phyloP scores from a whole-genome alignment of 2,113 vertebrate species.

The Dicrurus megarhynchus region DNA sequence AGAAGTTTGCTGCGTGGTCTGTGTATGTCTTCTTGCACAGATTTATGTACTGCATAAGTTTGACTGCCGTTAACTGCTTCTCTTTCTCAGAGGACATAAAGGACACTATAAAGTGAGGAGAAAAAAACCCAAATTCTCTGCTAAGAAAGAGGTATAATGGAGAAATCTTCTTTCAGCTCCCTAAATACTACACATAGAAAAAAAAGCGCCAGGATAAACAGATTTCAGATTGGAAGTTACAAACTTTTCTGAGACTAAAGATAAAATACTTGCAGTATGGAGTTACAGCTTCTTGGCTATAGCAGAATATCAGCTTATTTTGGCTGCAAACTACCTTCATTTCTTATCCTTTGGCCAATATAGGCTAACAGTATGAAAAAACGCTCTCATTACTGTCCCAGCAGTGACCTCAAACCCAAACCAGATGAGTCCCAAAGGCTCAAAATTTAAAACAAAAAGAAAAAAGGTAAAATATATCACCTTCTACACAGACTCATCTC shows the following conservation, averaged over 20 bases:
- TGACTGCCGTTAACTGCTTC: not conserved
- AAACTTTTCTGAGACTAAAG: not conserved
- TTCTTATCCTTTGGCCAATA: constrained; percentile 10
- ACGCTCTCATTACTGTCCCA: not conserved
- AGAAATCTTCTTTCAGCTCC: not conserved
- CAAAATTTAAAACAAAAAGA: not conserved
- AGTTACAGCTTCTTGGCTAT: not conserved
- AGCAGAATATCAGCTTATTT: not conserved
- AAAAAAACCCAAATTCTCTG: not conserved
- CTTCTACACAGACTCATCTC: not conserved
- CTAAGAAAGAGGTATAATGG: not conserved
- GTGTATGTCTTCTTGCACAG: not conserved
- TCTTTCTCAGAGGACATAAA: not conserved
- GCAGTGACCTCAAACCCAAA: constrained; percentile 28
- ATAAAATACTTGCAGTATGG: not conserved
- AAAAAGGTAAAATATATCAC: not conserved
- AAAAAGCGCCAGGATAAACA: not conserved
- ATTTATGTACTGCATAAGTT: not conserved
- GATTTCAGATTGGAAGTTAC: not conserved
- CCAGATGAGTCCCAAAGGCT: not conserved
- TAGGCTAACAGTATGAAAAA: not conserved
- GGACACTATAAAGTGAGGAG: not conserved
- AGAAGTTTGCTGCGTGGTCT: not conserved
- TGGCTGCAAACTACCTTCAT: not conserved
- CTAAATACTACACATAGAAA: not conserved